Base-by-base conservation (phyloP, 2,797 vertebrate species). In the Lutjanus argentimaculatus region DNA sequence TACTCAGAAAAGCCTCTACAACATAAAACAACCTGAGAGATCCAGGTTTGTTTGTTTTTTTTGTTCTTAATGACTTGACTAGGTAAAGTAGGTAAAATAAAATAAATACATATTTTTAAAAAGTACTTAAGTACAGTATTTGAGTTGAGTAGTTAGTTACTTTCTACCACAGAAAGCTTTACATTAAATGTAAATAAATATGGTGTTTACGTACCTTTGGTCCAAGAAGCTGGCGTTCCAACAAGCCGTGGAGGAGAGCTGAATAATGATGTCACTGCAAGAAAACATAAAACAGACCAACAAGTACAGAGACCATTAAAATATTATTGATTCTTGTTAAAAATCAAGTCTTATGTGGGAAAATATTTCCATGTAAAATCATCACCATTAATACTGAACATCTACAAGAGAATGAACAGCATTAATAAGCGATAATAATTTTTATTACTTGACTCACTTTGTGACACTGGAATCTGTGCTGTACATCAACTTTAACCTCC, bases 211-310 rank as follows among this genome's bases (percentile, higher is more conserved):
- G 93, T 93, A 99, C 98, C 97, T 98, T 93, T 98, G 97, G 92
- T 99, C 98, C 93, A 99, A 94, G 93, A 99, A 99, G 92, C 98
- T 99, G 94, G 96, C 98, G 75, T 99, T 99, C 98, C 98, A 99
- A 93, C 98, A 99, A 48, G 98, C 98, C 66, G 97, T 95, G 0
- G 98, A 99, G 55, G 98, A 99, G 53, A 99, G 89, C 56, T 98
- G 97, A 91, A 98, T 96, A 62, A 98, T 95, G 80, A 99, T 96
- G 83, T 97, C 95, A 84, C 98, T 99, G 90, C 64, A 89, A 64
- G 43, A 62, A 83, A 75, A 75, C 16, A 83, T 5, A 4, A 48
- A 22, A 51, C 8, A 62, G 2, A 71, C 45, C 1, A 46, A 43
- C 9, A 61, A 55, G 15, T n/a, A 30, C n/a, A 64, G 2, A 59